A percentile compares a stretch with the other conserved stretches of the same genome.
These are phyloP conservation scores for Oscheius sp. DNA, from an alignment of 1,140 invertebrate species.

Conservation along the genomic window DNA sequence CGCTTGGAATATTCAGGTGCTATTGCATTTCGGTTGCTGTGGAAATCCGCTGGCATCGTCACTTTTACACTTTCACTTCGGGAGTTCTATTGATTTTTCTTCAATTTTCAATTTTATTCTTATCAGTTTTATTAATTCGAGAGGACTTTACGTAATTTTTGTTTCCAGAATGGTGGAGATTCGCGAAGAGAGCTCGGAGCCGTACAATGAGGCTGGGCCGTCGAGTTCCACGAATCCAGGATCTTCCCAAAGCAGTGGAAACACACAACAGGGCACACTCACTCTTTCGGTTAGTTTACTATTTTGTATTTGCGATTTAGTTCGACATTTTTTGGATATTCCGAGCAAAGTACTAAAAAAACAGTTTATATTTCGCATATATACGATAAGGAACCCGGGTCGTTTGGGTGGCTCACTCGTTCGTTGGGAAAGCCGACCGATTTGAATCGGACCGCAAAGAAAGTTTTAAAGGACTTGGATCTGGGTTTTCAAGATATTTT, in stretches of 20 bases:
- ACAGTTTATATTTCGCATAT: neutral
- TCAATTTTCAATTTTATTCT: too few relatives aligned
- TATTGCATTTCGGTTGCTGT: too few relatives aligned
- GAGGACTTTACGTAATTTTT: too few relatives aligned
- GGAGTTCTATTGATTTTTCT: too few relatives aligned
- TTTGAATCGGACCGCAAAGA: too few relatives aligned
- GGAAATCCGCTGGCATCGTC: too few relatives aligned
- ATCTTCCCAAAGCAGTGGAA: neutral
- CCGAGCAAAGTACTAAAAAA: neutral
- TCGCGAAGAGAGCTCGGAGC: slow-evolving; percentile 11
- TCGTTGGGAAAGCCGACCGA: too few relatives aligned
- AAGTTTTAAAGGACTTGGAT: neutral
- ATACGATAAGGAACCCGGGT: too few relatives aligned
- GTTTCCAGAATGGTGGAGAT: slow-evolving; percentile 21
- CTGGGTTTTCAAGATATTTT: neutral
- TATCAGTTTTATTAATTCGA: too few relatives aligned
- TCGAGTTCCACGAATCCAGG: neutral
- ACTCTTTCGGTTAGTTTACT: slow-evolving; percentile 2
- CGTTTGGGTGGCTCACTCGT: too few relatives aligned
- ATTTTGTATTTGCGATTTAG: neutral
- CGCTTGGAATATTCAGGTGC: too few relatives aligned
- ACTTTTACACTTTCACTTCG: too few relatives aligned
- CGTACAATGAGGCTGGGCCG: neutral
- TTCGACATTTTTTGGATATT: neutral
- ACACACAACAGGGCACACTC: neutral